Conservation (phyloP, 2,888 invertebrate genomes). For the Hyppa rectilinea region DNA sequence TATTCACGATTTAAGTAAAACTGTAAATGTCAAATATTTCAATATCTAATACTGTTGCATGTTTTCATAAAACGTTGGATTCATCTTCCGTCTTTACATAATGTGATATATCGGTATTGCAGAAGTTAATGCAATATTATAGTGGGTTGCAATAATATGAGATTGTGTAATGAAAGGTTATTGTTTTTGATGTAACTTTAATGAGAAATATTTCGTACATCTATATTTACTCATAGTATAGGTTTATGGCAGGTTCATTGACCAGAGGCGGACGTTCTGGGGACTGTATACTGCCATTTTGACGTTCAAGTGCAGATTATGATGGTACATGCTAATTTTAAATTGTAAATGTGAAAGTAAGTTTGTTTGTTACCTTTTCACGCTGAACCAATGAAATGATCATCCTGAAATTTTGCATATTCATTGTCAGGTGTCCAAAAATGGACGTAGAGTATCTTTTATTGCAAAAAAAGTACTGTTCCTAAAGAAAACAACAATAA, state of each 20-base stretch:
- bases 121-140: conserved; percentile 44
- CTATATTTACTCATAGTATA: neutral
- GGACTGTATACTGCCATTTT: no score
- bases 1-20: conserved; percentile 15
- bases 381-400: no score
- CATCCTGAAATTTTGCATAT: no score
- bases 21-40: conserved; percentile 47
- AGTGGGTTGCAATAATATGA: conserved; percentile 2
- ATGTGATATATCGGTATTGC: conserved; percentile 42
- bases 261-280: no score
- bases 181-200: neutral
- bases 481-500: no score
- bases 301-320: no score
- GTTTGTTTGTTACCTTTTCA: no score
- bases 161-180: conserved; percentile 23
- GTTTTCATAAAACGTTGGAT: conserved; percentile 22
- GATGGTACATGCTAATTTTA: no score
- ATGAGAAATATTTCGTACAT: neutral
- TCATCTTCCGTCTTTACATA: conserved; percentile 50
- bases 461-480: no score
- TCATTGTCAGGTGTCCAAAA: no score
- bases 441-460: no score
- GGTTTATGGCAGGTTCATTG: neutral
- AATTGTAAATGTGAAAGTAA: no score
- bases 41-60: conserved; percentile 24